These are phyloP conservation scores for Phenganax marumi DNA, from an alignment of 92 coral and sea anemone species.

Conservation along the genomic window DNA sequence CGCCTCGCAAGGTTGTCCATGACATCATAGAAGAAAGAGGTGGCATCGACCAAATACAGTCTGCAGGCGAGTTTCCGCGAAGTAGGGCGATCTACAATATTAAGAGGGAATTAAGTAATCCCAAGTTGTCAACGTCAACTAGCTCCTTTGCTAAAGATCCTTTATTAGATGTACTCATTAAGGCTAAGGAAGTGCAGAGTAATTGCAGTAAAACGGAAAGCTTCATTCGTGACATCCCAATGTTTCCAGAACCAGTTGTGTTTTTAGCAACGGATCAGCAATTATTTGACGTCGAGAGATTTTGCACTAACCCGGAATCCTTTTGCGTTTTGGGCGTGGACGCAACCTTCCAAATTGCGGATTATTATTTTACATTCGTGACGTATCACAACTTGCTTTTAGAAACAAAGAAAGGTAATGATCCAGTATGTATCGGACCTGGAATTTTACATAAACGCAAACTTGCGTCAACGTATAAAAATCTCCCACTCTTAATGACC, in stretches of 20 bases:
- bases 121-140: neutral
- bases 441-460: conserved; percentile 57
- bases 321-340: conserved; percentile 53
- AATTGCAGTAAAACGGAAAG: neutral
- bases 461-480: conserved; percentile 31
- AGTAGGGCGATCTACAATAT: conserved; percentile 27
- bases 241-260: conserved; percentile 45
- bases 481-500: conserved; percentile 5
- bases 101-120: neutral
- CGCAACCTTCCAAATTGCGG: conserved; percentile 54
- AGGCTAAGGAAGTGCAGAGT: conserved; percentile 35
- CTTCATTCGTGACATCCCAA: conserved; percentile 46
- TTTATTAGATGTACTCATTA: conserved; percentile 33
- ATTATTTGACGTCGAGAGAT: conserved; percentile 47
- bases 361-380: conserved; percentile 52
- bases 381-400: conserved; percentile 54
- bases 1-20: conserved; percentile 31
- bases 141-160: conserved; percentile 18
- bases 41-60: conserved; percentile 35
- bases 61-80: conserved; percentile 44
- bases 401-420: conserved; percentile 40
- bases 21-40: conserved; percentile 40
- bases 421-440: conserved; percentile 56
- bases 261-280: conserved; percentile 45
- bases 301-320: conserved; percentile 50